Evolutionary conservation across 2,888 invertebrate genomes (phyloP).

Genomic region (Agrotis segetum): DNA sequence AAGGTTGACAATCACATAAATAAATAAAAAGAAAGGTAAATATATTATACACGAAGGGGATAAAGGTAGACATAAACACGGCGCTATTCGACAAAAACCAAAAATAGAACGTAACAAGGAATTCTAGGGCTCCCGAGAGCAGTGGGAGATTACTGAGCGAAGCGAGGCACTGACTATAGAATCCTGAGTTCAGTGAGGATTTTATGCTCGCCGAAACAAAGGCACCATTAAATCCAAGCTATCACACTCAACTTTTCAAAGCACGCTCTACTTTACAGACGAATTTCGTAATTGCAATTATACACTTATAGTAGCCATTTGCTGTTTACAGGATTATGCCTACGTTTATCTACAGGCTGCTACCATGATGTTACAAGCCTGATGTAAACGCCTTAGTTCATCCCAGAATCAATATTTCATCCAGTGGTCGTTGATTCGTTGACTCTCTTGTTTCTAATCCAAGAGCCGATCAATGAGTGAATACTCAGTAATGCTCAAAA

Average conservation of each 20-base stretch:
- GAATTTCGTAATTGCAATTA: neutral
- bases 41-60: neutral
- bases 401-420: slow-evolving; percentile 17
- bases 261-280: neutral
- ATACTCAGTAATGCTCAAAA: slow-evolving; percentile 32
- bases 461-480: slow-evolving; percentile 18
- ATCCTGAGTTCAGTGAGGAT: neutral
- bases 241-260: too few relatives aligned
- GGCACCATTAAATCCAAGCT: neutral
- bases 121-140: neutral
- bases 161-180: neutral
- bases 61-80: neutral
- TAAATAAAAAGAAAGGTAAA: neutral
- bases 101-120: neutral
- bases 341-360: neutral
- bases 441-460: neutral
- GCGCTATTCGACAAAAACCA: neutral
- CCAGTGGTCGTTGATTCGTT: slow-evolving; percentile 12
- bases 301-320: neutral
- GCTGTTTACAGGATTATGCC: neutral
- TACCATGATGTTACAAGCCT: neutral
- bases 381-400: neutral
- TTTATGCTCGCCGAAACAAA: neutral
- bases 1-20: slow-evolving; percentile 63
- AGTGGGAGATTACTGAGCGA: neutral